Conservation (phyloP, 1,140 invertebrate genomes). For the Lepidotrigona ventralis region DNA sequence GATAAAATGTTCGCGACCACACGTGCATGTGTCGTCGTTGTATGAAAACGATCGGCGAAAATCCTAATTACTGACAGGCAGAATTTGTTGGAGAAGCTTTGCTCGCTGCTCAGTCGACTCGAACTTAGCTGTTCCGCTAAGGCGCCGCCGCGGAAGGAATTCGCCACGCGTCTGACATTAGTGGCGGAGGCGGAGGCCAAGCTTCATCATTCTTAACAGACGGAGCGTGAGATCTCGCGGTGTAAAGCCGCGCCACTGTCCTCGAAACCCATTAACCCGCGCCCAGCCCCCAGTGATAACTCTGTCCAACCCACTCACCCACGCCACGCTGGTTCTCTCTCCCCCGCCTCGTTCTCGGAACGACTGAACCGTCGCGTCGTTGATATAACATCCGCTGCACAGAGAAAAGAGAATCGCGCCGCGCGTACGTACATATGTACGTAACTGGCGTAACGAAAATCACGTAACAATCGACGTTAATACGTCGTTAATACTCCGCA, state of each 20-base stretch:
- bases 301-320: constrained; percentile 16
- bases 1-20: too few species aligned
- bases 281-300: constrained; percentile 36
- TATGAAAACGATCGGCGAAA: too few species aligned
- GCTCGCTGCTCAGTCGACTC: too few species aligned
- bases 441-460: constrained; percentile 20
- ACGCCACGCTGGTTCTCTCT: constrained; percentile 5
- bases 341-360: constrained; percentile 18
- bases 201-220: constrained; percentile 50
- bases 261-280: constrained; percentile 64
- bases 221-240: constrained; percentile 56
- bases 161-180: background rate
- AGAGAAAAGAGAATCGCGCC: background rate
- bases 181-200: constrained; percentile 21
- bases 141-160: constrained; percentile 36
- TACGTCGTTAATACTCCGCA: too few species aligned
- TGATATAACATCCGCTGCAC: constrained; percentile 35
- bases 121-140: background rate
- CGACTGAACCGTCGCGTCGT: constrained; percentile 1
- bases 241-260: constrained; percentile 54
- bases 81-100: too few species aligned
- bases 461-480: background rate
- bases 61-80: too few species aligned
- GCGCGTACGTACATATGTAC: background rate
- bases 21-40: too few species aligned